Evolutionary conservation across 2,113 vertebrate genomes (phyloP), one percentile per base, ranked within the genome.

Genomic region (Capreolus pygargus): DNA sequence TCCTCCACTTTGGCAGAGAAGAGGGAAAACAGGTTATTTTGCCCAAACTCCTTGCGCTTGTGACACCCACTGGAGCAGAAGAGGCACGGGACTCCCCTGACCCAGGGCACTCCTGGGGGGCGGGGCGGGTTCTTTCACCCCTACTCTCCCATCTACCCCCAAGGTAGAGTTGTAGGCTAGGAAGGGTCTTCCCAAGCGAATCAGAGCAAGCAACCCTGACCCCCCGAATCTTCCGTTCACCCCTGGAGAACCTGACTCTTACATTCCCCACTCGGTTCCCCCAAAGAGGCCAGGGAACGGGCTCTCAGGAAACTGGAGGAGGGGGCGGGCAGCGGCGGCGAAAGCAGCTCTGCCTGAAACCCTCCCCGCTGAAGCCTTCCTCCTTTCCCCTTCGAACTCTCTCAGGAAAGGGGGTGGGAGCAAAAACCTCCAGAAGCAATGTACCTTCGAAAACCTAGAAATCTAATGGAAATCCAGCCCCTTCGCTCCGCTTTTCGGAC

Each of bases 1-100:
- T 93, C 97, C 96, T 89, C 95, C 81, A 98, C 94, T 60, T n/a
- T 60, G 93, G 91, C 94, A 0, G 11, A 64, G 74, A 94, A 83
- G 67, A 94, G 52, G 67, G 78, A 91, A 96, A 96, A 93, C 94
- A 89, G 95, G 85, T 89, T 83, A 64, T 90, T 89, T 58, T 47
- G 78, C 94, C 93, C 89, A 86, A 97, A 97, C 50, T 95, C 89
- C 55, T 52, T 78, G 70, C 45, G 50, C 55, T 45, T 23, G 13
- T 50, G 39, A 57, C 4, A 25, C 28, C 60, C 50, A 45, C 25
- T 7, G 33, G 47, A 82, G 9, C 43, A 33, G 27, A 83, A 89
- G 50, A 30, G 39, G 79, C 28, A 28, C 39, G 54, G n/a, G 67
- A 58, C 45, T 39, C 33, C 54, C 27, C 57, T 55, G 54, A 5